phyloP scores from a whole-genome alignment of 1,140 invertebrate species.

The Harlomillsia oculata region DNA sequence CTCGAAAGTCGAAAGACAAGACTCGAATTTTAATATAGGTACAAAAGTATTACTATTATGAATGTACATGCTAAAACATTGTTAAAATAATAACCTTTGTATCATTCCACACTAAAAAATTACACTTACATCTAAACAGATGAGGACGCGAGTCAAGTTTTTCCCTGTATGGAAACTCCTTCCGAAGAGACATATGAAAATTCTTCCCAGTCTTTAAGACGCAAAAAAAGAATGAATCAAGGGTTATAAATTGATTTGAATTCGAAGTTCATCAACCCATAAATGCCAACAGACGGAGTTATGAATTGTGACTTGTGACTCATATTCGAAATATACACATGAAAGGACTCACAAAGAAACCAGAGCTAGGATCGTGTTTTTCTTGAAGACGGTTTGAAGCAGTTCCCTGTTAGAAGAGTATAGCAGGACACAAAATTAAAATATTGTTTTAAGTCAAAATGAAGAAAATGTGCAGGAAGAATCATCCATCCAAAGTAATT shows the following conservation, averaged over 20 bases:
- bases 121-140: conserved; percentile 3
- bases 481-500: too few species aligned
- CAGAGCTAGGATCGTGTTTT: not conserved
- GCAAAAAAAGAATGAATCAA: not conserved
- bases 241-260: too few species aligned
- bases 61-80: too few species aligned
- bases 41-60: not conserved
- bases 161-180: conserved; percentile 15
- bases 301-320: not conserved
- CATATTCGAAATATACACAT: not conserved
- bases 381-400: not conserved
- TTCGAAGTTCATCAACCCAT: too few species aligned
- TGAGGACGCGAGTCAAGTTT: conserved; percentile 1
- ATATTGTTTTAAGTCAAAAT: not conserved
- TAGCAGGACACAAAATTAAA: too few species aligned
- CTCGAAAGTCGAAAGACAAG: not conserved
- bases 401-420: not conserved
- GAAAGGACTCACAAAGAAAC: not conserved
- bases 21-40: not conserved
- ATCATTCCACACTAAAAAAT: not conserved
- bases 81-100: too few species aligned
- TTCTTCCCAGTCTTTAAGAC: not conserved
- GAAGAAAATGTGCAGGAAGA: not conserved
- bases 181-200: conserved; percentile 3
- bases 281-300: too few species aligned